Percentiles rank a stretch among this genome's conserved stretches.
phyloP scores from a whole-genome alignment of 2,797 vertebrate genomes.

The Alectoris magna region DNA sequence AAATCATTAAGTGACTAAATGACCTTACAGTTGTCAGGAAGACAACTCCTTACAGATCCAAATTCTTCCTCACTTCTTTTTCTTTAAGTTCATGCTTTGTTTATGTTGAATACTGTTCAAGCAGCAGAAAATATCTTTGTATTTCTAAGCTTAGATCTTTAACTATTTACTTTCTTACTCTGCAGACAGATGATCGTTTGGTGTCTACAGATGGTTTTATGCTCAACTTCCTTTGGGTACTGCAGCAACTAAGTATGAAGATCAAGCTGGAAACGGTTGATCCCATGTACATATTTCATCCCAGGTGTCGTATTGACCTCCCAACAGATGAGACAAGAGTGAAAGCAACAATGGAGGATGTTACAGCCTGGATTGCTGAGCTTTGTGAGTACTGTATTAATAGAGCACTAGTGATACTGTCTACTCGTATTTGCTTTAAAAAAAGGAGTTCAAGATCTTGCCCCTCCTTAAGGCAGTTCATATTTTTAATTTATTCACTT shows the following conservation, averaged over 20 bases:
- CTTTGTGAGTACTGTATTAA: conserved; percentile 84
- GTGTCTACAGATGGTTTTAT: conserved; percentile 98
- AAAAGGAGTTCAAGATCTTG: not conserved
- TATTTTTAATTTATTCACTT: not conserved
- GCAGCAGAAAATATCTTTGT: not conserved
- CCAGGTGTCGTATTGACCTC: conserved; percentile 91
- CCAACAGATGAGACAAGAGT: conserved; percentile 93
- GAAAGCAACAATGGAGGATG: conserved; percentile 96
- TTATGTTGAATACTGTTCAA: not conserved
- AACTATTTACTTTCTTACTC: not conserved
- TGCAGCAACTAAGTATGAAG: conserved; percentile 97
- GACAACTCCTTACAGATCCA: not conserved
- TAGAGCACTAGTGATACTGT: not conserved
- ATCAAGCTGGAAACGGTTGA: conserved; percentile 98
- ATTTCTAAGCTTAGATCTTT: not conserved
- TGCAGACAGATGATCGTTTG: conserved; percentile 94
- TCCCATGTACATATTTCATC: conserved; percentile 96
- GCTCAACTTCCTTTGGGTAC: conserved; percentile 98
- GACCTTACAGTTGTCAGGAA: not conserved
- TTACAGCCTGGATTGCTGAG: conserved; percentile 89
- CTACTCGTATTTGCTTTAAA: not conserved
- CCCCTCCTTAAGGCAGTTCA: not conserved
- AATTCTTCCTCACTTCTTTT: rapidly evolving
- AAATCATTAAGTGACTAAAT: not conserved
- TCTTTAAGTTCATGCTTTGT: not conserved